phyloP scores from a whole-genome alignment of 2,113 vertebrate species.

The Sapajus apella region DNA sequence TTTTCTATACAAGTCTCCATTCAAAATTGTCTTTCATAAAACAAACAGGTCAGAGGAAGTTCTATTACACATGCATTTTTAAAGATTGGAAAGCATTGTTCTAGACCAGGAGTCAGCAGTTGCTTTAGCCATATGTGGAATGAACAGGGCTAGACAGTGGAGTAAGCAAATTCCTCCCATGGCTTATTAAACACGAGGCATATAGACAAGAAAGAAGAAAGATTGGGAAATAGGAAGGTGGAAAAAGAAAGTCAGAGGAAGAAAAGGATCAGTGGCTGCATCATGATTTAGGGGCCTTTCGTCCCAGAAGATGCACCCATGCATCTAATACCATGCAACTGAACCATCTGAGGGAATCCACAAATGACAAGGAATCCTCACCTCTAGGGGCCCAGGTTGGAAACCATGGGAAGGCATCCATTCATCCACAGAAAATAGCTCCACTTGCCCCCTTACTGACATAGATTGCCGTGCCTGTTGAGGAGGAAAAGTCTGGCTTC shows the following conservation, averaged over 20 bases:
- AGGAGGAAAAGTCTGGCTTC: not conserved
- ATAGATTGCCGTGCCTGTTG: no score
- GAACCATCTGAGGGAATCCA: no score
- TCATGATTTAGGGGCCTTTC: not conserved
- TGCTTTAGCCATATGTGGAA: not conserved
- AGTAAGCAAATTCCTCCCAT: not conserved
- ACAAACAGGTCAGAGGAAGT: not conserved
- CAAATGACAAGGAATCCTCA: not conserved
- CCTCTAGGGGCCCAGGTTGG: not conserved
- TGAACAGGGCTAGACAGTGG: not conserved
- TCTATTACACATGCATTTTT: not conserved
- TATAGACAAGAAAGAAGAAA: not conserved
- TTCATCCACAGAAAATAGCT: not conserved
- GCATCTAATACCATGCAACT: not conserved
- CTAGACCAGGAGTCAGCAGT: not conserved
- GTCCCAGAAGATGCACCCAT: not conserved
- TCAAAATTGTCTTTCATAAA: conserved; percentile 34
- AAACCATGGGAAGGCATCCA: not conserved
- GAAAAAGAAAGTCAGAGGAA: not conserved
- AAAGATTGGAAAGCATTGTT: not conserved
- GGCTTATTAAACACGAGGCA: not conserved
- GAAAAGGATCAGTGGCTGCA: not conserved
- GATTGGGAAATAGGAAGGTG: not conserved
- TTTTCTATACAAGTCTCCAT: not conserved
- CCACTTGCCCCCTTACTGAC: no score